phyloP scores from a whole-genome alignment of 2,113 vertebrate genomes.

The Rutilus rutilus region DNA sequence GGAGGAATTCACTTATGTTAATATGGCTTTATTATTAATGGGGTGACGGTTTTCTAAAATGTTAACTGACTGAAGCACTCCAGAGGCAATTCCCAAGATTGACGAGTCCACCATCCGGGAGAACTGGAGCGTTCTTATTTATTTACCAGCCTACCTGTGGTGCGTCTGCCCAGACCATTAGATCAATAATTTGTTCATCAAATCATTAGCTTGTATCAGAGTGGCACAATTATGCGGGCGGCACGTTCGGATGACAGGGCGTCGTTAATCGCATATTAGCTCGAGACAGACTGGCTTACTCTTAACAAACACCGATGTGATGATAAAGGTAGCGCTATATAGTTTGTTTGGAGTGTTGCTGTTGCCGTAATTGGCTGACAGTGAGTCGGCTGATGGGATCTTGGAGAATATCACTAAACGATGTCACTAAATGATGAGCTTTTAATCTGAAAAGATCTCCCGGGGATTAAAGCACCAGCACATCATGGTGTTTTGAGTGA shows the following conservation, averaged over 20 bases:
- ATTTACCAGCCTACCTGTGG: slow-evolving; percentile 81
- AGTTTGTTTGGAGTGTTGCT: slow-evolving; percentile 22
- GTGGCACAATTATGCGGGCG: slow-evolving; percentile 75
- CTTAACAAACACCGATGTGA: slow-evolving; percentile 72
- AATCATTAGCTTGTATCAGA: slow-evolving; percentile 77
- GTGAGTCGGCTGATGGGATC: neutral
- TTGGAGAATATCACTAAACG: slow-evolving; percentile 6
- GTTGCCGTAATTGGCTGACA: slow-evolving; percentile 15
- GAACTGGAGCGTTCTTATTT: slow-evolving; percentile 71
- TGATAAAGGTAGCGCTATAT: slow-evolving; percentile 11
- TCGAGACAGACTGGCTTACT: slow-evolving; percentile 68
- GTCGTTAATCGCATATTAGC: slow-evolving; percentile 75
- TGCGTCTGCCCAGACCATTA: slow-evolving; percentile 73
- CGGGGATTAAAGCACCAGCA: neutral
- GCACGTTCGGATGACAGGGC: slow-evolving; percentile 74
- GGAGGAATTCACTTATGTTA: slow-evolving; percentile 85
- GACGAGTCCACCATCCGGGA: slow-evolving; percentile 70
- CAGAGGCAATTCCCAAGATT: slow-evolving; percentile 78
- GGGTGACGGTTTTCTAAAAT: slow-evolving; percentile 78
- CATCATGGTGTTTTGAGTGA: neutral
- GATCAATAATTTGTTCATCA: slow-evolving; percentile 82
- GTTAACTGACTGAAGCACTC: slow-evolving; percentile 80
- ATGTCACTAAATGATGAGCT: neutral
- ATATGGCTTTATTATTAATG: slow-evolving; percentile 84
- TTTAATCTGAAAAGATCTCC: slow-evolving; percentile 16